Conservation (phyloP, 2,797 vertebrate genomes). For the Sebastes glaucus region DNA sequence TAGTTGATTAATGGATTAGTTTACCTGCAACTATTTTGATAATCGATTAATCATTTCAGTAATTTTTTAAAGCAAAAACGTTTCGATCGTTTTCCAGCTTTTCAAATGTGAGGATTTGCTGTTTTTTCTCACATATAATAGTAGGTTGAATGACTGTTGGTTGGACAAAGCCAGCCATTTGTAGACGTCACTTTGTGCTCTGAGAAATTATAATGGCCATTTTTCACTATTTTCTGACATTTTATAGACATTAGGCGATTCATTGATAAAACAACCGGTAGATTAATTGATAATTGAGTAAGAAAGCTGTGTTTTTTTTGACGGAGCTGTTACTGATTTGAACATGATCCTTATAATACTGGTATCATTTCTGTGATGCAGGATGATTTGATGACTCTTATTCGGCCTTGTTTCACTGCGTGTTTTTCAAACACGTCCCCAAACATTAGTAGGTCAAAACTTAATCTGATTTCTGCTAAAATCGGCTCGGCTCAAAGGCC, state of each 20-base stretch:
- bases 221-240: rapidly evolving
- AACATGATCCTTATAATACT: background rate
- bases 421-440: background rate
- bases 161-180: too few species aligned
- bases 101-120: background rate
- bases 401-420: background rate
- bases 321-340: background rate
- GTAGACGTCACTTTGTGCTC: too few species aligned
- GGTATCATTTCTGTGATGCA: background rate
- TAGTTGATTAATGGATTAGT: background rate
- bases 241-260: too few species aligned
- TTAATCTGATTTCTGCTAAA: background rate
- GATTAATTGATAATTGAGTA: background rate
- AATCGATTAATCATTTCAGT: background rate
- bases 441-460: background rate
- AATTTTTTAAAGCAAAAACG: background rate
- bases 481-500: background rate
- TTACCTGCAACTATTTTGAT: background rate
- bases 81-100: background rate
- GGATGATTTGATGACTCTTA: background rate
- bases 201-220: too few species aligned
- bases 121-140: background rate
- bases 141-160: background rate
- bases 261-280: too few species aligned
- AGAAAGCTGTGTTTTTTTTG: background rate